Percentiles rank a stretch among this genome's conserved stretches.
Conservation (phyloP, 2,888 invertebrate genomes). For the Drosophila emarginata region DNA sequence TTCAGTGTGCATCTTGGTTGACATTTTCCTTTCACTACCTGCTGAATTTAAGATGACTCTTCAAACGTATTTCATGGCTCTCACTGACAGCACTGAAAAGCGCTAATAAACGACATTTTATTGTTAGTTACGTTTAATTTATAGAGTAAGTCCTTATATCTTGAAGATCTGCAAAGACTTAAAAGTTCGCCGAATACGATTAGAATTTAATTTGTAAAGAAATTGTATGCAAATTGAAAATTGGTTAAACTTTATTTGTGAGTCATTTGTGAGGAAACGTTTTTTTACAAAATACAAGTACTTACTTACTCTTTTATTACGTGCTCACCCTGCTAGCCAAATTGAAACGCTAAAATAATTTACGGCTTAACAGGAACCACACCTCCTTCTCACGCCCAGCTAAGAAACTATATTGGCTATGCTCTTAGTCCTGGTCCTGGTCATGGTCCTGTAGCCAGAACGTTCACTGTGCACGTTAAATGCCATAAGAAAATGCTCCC, state of each 20-base stretch:
- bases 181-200: slow-evolving; percentile 29
- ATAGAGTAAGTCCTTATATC: slow-evolving; percentile 14
- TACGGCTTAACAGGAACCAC: slow-evolving; percentile 58
- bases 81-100: slow-evolving; percentile 49
- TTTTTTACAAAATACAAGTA: background rate
- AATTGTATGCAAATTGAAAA: slow-evolving; percentile 33
- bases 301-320: background rate
- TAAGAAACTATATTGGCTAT: slow-evolving; percentile 26
- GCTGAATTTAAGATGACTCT: slow-evolving; percentile 62
- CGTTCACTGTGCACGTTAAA: slow-evolving; percentile 47
- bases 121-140: slow-evolving; percentile 29
- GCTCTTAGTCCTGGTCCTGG: slow-evolving; percentile 22
- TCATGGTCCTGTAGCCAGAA: slow-evolving; percentile 10
- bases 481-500: slow-evolving; percentile 64
- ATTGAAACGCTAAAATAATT: slow-evolving; percentile 75
- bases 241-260: slow-evolving; percentile 31
- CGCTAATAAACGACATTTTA: slow-evolving; percentile 65
- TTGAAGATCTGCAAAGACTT: slow-evolving; percentile 3
- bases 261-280: background rate
- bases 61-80: slow-evolving; percentile 54
- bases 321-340: slow-evolving; percentile 49
- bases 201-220: background rate
- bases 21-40: slow-evolving; percentile 64
- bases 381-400: slow-evolving; percentile 11
- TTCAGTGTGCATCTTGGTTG: slow-evolving; percentile 52